phyloP scores from a whole-genome alignment of 2,888 invertebrate genomes.

The Hoplodrina blanda region DNA sequence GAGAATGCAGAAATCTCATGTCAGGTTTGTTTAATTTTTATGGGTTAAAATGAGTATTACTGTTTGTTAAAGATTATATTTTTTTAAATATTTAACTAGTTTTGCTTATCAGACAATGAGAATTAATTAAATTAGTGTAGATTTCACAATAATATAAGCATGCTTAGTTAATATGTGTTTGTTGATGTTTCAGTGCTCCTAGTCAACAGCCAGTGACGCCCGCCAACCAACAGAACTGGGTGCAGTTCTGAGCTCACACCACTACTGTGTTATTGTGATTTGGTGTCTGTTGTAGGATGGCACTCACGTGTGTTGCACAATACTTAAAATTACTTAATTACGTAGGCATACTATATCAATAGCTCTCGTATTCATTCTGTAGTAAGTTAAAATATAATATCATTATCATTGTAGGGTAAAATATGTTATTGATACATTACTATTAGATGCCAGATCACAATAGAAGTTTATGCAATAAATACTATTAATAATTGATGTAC shows the following conservation, averaged over 20 bases:
- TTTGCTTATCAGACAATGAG: neutral
- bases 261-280: conserved; percentile 74
- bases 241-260: conserved; percentile 81
- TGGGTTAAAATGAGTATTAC: neutral
- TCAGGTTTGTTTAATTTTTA: neutral
- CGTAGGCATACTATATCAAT: conserved; percentile 73
- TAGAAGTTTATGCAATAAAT: conserved; percentile 71
- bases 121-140: neutral
- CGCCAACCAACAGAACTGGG: conserved; percentile 88
- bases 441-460: conserved; percentile 77
- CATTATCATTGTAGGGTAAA: conserved; percentile 60
- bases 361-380: conserved; percentile 63
- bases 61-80: neutral
- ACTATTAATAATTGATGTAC: conserved; percentile 71
- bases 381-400: conserved; percentile 63
- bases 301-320: conserved; percentile 80
- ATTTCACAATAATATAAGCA: neutral
- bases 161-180: conserved; percentile 10
- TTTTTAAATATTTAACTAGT: neutral
- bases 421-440: conserved; percentile 49
- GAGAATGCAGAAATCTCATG: neutral
- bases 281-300: conserved; percentile 74
- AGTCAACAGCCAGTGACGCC: conserved; percentile 81
- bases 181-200: conserved; percentile 71
- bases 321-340: conserved; percentile 86